These are phyloP conservation scores for Agriotes lineatus DNA, from an alignment of 2,888 invertebrate genomes.

Conservation along the genomic window DNA sequence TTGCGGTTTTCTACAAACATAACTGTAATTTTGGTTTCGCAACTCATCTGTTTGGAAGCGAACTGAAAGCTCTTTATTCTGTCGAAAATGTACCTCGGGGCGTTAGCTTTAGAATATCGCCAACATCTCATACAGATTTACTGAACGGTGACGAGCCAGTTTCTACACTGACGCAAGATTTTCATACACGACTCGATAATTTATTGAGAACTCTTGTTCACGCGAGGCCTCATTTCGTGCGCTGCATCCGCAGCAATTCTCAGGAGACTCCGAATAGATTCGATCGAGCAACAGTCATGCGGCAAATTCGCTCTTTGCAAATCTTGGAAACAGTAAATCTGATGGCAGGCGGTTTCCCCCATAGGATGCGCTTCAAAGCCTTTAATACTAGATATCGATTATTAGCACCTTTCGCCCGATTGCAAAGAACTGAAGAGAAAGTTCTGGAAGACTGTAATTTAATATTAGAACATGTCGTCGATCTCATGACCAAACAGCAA, in stretches of 20 bases:
- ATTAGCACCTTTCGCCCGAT: conserved; percentile 82
- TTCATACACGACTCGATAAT: conserved; percentile 94
- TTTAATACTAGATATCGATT: conserved; percentile 89
- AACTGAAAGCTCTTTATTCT: conserved; percentile 85
- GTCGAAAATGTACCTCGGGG: conserved; percentile 81
- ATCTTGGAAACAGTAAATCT: conserved; percentile 95
- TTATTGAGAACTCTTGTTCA: conserved; percentile 91
- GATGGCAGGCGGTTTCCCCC: conserved; percentile 95
- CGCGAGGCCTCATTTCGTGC: conserved; percentile 94
- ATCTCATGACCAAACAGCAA: conserved; percentile 70
- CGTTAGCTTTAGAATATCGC: conserved; percentile 89
- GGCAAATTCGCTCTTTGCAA: conserved; percentile 87
- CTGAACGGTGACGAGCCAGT: conserved; percentile 87
- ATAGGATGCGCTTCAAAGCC: conserved; percentile 94
- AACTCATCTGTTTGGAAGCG: conserved; percentile 94
- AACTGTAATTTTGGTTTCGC: conserved; percentile 97
- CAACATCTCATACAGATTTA: conserved; percentile 87
- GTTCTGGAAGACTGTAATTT: conserved; percentile 82
- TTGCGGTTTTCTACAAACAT: conserved; percentile 92
- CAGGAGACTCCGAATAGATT: conserved; percentile 85
- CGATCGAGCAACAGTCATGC: conserved; percentile 85
- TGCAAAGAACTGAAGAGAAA: conserved; percentile 77
- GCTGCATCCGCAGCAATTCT: conserved; percentile 91
- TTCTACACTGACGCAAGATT: conserved; percentile 93
- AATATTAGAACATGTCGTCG: conserved; percentile 80